Percentiles rank a stretch among this genome's conserved stretches.
phyloP scores from a whole-genome alignment of 2,888 invertebrate species.

The Penaeus monodon region DNA sequence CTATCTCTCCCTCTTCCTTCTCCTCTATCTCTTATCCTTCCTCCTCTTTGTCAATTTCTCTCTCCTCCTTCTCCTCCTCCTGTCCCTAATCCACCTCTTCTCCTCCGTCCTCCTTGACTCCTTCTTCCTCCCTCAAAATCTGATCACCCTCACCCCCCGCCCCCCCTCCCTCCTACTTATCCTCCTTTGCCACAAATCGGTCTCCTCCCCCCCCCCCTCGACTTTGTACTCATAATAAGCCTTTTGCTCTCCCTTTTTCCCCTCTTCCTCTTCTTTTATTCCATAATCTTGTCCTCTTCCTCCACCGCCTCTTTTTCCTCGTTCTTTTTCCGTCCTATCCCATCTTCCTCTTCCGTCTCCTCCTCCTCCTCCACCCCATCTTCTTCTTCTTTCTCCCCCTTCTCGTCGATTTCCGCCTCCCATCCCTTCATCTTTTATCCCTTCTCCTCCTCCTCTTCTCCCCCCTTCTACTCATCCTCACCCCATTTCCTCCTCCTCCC shows the following conservation, averaged over 20 bases:
- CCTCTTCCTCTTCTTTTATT: background rate
- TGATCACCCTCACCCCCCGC: too few relatives aligned
- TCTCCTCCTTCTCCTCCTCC: background rate
- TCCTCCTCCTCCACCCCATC: background rate
- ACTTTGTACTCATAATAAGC: background rate
- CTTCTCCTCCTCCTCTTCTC: background rate
- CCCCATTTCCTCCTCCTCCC: background rate
- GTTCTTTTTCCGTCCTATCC: background rate
- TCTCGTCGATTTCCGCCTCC: background rate
- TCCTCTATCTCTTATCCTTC: background rate
- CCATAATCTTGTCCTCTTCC: background rate
- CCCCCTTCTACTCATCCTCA: background rate
- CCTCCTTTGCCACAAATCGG: background rate
- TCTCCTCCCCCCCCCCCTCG: background rate
- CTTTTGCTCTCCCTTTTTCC: background rate
- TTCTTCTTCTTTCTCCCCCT: too few relatives aligned
- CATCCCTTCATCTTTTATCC: background rate
- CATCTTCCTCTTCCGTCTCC: background rate
- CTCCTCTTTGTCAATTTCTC: too few relatives aligned
- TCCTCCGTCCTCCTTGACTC: too few relatives aligned
- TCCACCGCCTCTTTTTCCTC: background rate
- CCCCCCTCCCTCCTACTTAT: background rate
- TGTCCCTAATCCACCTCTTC: too few relatives aligned
- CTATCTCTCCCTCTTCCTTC: background rate
- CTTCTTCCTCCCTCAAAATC: too few relatives aligned